phyloP scores from a whole-genome alignment of 2,113 vertebrate genomes.

The Prinia subflava region DNA sequence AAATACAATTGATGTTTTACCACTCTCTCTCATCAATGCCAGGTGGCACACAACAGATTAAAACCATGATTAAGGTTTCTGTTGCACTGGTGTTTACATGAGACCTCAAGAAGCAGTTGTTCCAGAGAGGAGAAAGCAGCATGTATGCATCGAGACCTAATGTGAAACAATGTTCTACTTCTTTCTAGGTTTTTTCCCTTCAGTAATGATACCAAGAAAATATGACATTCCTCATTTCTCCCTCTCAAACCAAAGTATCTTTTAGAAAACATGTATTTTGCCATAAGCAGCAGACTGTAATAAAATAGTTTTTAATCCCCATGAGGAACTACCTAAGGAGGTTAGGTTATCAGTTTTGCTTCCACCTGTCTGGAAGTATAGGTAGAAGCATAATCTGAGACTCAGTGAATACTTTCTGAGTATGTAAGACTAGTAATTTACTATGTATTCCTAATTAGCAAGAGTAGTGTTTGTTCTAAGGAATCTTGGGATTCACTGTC shows the following conservation, averaged over 20 bases:
- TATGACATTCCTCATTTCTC: background rate
- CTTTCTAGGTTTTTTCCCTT: background rate
- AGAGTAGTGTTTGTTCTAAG: background rate
- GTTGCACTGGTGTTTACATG: background rate
- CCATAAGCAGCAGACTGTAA: background rate
- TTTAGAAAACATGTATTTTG: background rate
- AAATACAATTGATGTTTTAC: background rate
- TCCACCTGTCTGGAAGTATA: background rate
- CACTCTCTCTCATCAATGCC: background rate
- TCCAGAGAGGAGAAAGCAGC: background rate
- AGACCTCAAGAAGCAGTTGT: background rate
- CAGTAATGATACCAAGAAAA: background rate
- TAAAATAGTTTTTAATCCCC: background rate
- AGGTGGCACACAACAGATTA: background rate
- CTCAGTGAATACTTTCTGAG: background rate
- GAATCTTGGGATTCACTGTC: background rate
- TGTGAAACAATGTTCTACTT: background rate
- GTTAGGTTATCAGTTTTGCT: background rate
- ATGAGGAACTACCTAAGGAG: background rate
- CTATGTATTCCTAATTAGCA: background rate
- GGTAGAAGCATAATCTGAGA: background rate
- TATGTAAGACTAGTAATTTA: background rate
- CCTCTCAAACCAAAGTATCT: background rate
- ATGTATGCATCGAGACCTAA: background rate
- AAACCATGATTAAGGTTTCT: background rate